A percentile compares a stretch with the other conserved stretches of the same genome.
These are phyloP conservation scores for Bryconaethiops microstoma DNA, from an alignment of 2,797 vertebrate genomes.

Conservation along the genomic window DNA sequence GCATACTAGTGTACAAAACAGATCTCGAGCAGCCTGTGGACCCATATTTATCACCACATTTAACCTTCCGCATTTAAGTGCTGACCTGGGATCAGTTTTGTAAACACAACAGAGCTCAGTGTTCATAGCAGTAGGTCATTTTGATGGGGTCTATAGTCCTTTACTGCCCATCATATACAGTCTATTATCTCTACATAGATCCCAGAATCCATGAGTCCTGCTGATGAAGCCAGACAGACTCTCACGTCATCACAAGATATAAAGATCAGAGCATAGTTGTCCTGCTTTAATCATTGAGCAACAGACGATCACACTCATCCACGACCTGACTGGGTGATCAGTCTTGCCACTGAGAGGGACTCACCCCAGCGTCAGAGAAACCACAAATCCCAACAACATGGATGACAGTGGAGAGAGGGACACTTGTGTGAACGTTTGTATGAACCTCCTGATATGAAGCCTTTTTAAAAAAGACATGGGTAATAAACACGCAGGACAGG, in stretches of 20 bases:
- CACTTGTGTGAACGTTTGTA: background rate
- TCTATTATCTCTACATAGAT: background rate
- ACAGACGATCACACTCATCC: slow-evolving; percentile 5
- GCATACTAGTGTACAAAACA: no score
- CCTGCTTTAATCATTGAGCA: background rate
- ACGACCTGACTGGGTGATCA: background rate
- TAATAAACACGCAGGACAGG: background rate
- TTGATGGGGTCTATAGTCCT: background rate
- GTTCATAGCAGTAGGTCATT: no score
- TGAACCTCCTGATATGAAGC: background rate
- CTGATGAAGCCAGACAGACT: background rate
- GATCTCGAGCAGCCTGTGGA: no score
- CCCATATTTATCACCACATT: no score
- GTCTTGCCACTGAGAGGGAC: background rate
- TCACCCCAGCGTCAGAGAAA: background rate
- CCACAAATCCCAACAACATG: background rate
- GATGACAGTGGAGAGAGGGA: background rate
- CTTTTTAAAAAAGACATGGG: background rate
- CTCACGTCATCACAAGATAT: background rate
- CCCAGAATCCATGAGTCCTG: background rate
- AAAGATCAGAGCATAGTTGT: background rate
- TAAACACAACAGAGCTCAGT: background rate
- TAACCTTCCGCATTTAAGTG: no score
- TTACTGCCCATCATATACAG: background rate
- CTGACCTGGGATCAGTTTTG: background rate